A percentile compares a stretch with the other conserved stretches of the same genome.
These are phyloP conservation scores for Platycnemis pennipes DNA, from an alignment of 2,888 invertebrate species.

Conservation along the genomic window DNA sequence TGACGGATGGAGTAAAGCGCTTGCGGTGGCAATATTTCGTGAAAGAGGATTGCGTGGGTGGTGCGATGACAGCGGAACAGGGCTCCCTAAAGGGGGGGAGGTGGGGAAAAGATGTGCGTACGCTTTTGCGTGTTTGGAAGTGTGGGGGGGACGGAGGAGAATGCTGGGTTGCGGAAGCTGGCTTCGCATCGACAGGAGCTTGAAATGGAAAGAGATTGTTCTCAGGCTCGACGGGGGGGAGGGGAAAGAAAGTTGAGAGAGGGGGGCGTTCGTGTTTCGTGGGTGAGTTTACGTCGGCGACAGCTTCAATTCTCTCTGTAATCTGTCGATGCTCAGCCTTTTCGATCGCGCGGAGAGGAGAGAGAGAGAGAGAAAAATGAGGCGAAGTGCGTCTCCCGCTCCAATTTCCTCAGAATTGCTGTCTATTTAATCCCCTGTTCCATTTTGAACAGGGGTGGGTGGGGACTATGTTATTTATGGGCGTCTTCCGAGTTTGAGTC, in stretches of 20 bases:
- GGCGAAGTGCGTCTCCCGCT: neutral
- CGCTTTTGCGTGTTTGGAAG: too few relatives aligned
- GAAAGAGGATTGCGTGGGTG: slow-evolving; percentile 41
- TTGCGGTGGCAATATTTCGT: slow-evolving; percentile 44
- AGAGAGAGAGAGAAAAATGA: neutral
- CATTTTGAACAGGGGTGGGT: neutral
- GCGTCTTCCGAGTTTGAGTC: neutral
- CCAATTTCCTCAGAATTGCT: neutral
- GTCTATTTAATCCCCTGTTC: neutral
- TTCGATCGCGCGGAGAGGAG: neutral
- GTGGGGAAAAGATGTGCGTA: neutral
- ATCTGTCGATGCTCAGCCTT: neutral
- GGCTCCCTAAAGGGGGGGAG: neutral
- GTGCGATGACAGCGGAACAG: slow-evolving; percentile 45
- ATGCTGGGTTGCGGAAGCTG: too few relatives aligned
- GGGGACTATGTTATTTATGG: neutral
- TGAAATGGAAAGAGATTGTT: neutral
- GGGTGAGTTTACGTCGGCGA: neutral
- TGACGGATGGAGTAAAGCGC: slow-evolving; percentile 62
- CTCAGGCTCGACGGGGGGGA: neutral
- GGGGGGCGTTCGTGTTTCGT: too few relatives aligned
- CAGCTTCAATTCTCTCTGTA: neutral
- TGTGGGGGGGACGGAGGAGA: neutral
- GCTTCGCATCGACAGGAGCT: neutral
- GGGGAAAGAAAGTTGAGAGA: neutral